Evolutionary conservation across 2,113 vertebrate species (phyloP).

Genomic region (Indicator maculatus): DNA sequence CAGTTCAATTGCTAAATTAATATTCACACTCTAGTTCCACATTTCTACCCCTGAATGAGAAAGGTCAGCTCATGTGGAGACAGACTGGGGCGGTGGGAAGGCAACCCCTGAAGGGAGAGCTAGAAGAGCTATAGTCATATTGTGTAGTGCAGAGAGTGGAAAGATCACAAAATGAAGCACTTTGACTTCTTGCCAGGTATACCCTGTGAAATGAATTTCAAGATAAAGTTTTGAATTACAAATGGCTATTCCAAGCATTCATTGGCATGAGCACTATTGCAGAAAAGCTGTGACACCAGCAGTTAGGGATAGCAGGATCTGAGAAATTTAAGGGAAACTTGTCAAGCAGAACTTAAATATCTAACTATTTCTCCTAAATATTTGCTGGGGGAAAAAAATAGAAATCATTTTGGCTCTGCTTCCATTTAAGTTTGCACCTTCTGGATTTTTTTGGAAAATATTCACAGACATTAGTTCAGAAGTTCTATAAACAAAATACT

Average conservation of each 20-base stretch:
- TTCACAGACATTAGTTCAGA: conserved; percentile 33
- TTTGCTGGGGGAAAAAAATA: not conserved
- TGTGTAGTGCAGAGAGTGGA: not conserved
- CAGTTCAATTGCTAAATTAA: conserved; percentile 27
- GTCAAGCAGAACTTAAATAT: conserved; percentile 25
- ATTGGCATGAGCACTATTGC: not conserved
- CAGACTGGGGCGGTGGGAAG: not conserved
- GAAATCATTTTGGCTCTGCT: conserved; percentile 39
- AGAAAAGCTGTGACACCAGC: conserved; percentile 32
- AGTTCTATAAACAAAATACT: conserved; percentile 44
- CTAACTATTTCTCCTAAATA: conserved; percentile 55
- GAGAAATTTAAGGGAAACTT: conserved; percentile 34
- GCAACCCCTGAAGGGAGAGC: not conserved
- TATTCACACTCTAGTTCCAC: conserved; percentile 26
- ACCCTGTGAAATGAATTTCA: conserved; percentile 45
- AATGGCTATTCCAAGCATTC: conserved; percentile 18
- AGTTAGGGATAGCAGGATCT: conserved; percentile 10
- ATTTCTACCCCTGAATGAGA: not conserved
- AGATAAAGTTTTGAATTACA: conserved; percentile 50
- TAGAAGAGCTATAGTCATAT: not conserved
- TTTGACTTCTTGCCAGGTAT: conserved; percentile 61
- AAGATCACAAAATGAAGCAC: conserved; percentile 29
- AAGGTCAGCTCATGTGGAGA: not conserved
- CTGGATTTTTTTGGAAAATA: conserved; percentile 31
- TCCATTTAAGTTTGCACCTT: conserved; percentile 30